A percentile compares a stretch with the other conserved stretches of the same genome.
Conservation (phyloP, 2,888 invertebrate species). For the Drosophila multiciliata region DNA sequence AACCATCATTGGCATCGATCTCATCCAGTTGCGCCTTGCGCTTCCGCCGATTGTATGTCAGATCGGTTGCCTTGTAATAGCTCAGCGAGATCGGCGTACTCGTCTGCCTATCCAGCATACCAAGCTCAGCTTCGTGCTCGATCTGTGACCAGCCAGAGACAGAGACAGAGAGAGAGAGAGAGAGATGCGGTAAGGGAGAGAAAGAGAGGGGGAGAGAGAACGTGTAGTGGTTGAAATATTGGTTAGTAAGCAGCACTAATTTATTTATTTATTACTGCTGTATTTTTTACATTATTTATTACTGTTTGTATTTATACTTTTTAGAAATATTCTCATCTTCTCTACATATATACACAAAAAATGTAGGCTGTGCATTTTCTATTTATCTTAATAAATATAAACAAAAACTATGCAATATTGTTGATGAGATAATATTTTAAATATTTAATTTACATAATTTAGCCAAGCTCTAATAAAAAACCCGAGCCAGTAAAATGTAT, state of each 20-base stretch:
- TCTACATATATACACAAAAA: too few species aligned
- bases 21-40: constrained; percentile 69
- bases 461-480: too few species aligned
- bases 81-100: constrained; percentile 77
- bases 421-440: too few species aligned
- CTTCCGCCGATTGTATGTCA: constrained; percentile 73
- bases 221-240: not conserved
- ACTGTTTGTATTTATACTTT: too few species aligned
- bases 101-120: constrained; percentile 67
- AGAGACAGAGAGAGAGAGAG: not conserved
- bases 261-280: not conserved
- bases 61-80: constrained; percentile 76
- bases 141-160: constrained; percentile 56
- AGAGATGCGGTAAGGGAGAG: too few species aligned
- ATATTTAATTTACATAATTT: too few species aligned
- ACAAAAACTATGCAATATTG: too few species aligned
- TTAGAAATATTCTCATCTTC: too few species aligned
- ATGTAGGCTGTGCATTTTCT: too few species aligned
- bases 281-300: too few species aligned
- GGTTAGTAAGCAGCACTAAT: not conserved
- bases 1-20: constrained; percentile 23
- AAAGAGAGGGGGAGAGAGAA: not conserved
- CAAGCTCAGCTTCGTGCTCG: constrained; percentile 77
- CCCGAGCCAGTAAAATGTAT: too few species aligned
- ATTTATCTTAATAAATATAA: too few species aligned